These are phyloP conservation scores for Onthophagus taurus DNA, from an alignment of 1,140 invertebrate species.

Conservation along the genomic window DNA sequence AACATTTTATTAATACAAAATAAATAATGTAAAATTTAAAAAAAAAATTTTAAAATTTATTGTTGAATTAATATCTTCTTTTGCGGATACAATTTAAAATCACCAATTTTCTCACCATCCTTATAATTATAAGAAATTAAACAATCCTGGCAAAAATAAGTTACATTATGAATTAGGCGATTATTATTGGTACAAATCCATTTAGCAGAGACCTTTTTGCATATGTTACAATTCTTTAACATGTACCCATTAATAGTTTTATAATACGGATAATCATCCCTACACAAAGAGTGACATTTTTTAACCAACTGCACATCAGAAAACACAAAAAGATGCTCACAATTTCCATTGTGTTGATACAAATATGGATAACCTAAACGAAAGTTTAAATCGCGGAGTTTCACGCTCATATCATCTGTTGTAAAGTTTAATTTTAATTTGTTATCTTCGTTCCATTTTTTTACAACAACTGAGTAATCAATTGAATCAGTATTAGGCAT, in stretches of 20 bases:
- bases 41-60: no score
- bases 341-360: slow-evolving; percentile 80
- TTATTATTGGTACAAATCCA: slow-evolving; percentile 51
- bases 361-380: slow-evolving; percentile 52
- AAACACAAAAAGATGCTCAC: slow-evolving; percentile 77
- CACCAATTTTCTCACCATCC: slow-evolving; percentile 45
- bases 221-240: slow-evolving; percentile 45
- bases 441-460: slow-evolving; percentile 45
- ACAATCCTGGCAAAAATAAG: slow-evolving; percentile 55
- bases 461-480: slow-evolving; percentile 51
- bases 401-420: slow-evolving; percentile 45
- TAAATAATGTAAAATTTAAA: no score
- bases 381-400: slow-evolving; percentile 46
- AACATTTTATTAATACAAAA: no score
- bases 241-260: slow-evolving; percentile 34
- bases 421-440: slow-evolving; percentile 41
- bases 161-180: slow-evolving; percentile 53
- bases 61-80: no score
- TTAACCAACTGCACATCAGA: slow-evolving; percentile 54
- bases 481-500: slow-evolving; percentile 39
- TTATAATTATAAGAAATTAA: slow-evolving; percentile 55
- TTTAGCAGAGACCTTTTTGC: slow-evolving; percentile 39
- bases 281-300: slow-evolving; percentile 38
- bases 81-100: slow-evolving; percentile 48
- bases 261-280: slow-evolving; percentile 45